Base-by-base conservation (phyloP, 2,113 vertebrate genomes). In the Ivindomyrus marchei region DNA sequence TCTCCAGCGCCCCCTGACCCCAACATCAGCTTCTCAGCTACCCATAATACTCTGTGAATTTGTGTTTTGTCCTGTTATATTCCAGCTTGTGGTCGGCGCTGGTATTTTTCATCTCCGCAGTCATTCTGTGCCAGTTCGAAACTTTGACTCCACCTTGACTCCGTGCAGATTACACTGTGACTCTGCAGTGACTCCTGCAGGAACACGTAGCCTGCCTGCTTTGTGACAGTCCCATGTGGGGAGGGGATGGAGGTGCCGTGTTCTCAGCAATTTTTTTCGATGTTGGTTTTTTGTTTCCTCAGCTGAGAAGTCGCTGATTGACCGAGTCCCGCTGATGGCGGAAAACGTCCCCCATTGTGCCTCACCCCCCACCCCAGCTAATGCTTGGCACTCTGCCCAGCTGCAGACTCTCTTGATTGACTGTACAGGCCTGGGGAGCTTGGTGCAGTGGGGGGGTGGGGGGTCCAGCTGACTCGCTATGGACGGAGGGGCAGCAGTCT, bases 341-440 rank as follows among this genome's bases (percentile, higher is more conserved):
- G 45, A 47, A 46, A 85, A 49, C 31, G 5, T 39, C 70, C 70
- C 70, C 70, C 15, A 24, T 47, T 47, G 83, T 47, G 42, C 21
- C 83, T 46, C 83, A 4, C 39, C 77, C 42, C 39, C 77, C 36
- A 80, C 39, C 17, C 45, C 39, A 45, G 21, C 83, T 46, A n/a
- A 8, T 85, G 39, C 83, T 47, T 47, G 83, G 83, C 45, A 0
- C 45, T 47, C 39, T 24, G 83, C 83, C 42, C 45, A 85, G 83
- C 42, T 85, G 36, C 42, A 50, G 87, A 36, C 56, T 88, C 36
- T 66, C 56, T 45, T 89, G 49, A 89, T 89, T 42, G 74, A 89
- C 70, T 56, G 74, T 80, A 39, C 36, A 80, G 74, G 15, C 36
- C 36, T 77, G 10, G 10, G 31, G 70, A 31, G 31, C 10, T 77